Base-by-base conservation (phyloP, 2,113 vertebrate species). In the Neolamprologus modestus region DNA sequence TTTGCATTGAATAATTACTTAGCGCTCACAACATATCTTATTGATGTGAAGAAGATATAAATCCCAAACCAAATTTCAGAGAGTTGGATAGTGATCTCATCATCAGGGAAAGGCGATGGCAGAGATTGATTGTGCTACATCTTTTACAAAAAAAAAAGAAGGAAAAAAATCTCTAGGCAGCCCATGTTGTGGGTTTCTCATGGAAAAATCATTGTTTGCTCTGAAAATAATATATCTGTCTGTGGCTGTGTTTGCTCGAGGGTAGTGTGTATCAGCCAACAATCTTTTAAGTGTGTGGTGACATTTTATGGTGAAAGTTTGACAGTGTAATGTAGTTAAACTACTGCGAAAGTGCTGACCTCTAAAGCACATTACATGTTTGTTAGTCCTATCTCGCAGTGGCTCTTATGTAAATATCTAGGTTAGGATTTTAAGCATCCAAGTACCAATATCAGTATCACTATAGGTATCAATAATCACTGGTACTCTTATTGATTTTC, bases 61-160 rank as follows among this genome's bases (percentile, higher is more conserved):
- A 92, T 93, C 91, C 88, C 71, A 90, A 89, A 90, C 76, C 85
- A 94, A 92, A 95, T 92, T 92, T 94, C 84, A 86, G 80, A 21
- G 14, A 84, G 87, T 91, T 10, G 54, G 90, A 91, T 85, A 90
- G 81, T 91, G 92, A 89, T 89, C 88, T 89, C 89, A 89, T 92
- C 88, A 90, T 80, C 45, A 52, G 73, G 81, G 86, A 88, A 61
- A 89, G 52, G 81, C 63, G n/a, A 90, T 86, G 50, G 90, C 63
- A 79, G 76, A 89, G 87, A 92, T 83, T 91, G 92, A 92, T 91
- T 94, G 90, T 90, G 85, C 81, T 82, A 35, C 21, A 6, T 92
- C 81, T 87, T 87, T 84, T 40, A 19, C 28, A 81, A 76, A 55
- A 81, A 61, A 28, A 24, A n/a, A 35, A 59, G 37, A 73, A 52